phyloP scores from a whole-genome alignment of 2,113 vertebrate genomes.

The Lycaon pictus region DNA sequence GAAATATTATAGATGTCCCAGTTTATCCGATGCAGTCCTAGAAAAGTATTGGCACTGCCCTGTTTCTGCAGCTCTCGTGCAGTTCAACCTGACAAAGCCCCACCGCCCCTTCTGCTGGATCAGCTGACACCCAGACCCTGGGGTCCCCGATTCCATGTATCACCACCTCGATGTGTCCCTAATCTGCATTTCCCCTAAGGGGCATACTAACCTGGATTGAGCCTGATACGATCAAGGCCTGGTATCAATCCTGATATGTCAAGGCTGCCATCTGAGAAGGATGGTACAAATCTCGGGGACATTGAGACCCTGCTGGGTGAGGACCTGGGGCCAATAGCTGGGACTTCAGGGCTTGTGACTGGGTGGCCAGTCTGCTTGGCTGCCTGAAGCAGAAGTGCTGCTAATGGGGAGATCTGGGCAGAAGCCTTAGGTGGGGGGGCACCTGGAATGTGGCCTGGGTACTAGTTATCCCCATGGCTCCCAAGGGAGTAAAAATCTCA shows the following conservation, averaged over 20 bases:
- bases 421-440: rapidly evolving
- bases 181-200: not conserved
- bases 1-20: slow-evolving; percentile 82
- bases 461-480: not conserved
- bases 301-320: not conserved
- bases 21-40: slow-evolving; percentile 80
- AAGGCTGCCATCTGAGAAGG: not conserved
- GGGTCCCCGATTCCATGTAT: not conserved
- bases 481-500: too few species aligned
- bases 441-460: not conserved
- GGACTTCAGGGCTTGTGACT: not conserved
- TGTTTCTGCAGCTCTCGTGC: slow-evolving; percentile 54
- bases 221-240: not conserved
- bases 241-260: not conserved
- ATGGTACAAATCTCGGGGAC: not conserved
- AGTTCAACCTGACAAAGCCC: slow-evolving; percentile 13
- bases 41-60: slow-evolving; percentile 79
- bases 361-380: not conserved
- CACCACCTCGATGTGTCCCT: not conserved
- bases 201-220: not conserved
- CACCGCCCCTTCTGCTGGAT: not conserved
- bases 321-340: not conserved
- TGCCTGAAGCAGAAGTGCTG: not conserved
- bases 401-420: not conserved
- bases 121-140: not conserved